These are phyloP conservation scores for Plodia interpunctella DNA, from an alignment of 1,140 invertebrate species.

Conservation along the genomic window DNA sequence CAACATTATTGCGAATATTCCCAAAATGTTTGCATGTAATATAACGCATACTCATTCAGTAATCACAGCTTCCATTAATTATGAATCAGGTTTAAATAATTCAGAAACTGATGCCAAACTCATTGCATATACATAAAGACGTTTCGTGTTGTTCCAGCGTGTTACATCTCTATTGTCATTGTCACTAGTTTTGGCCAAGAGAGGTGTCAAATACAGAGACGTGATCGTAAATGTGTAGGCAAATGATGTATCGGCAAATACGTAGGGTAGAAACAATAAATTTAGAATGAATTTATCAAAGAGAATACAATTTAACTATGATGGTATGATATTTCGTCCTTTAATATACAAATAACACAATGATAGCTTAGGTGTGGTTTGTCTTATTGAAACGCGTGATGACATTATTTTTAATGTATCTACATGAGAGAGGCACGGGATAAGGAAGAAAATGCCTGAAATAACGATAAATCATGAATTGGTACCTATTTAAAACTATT, in stretches of 20 bases:
- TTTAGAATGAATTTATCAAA: no score
- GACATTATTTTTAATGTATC: no score
- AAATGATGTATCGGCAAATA: neutral
- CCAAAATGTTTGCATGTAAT: neutral
- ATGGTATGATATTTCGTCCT: no score
- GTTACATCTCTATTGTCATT: slow-evolving; percentile 2
- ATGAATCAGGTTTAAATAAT: slow-evolving; percentile 6
- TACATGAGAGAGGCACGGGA: no score
- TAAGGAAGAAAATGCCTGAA: no score
- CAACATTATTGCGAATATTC: neutral
- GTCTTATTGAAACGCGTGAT: no score
- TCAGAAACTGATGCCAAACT: slow-evolving; percentile 7
- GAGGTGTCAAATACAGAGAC: neutral
- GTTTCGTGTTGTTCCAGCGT: neutral
- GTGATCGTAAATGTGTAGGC: neutral
- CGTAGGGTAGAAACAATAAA: no score
- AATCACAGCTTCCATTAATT: slow-evolving; percentile 1
- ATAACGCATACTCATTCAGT: neutral
- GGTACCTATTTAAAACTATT: no score
- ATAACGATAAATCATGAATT: no score
- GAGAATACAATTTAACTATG: no score
- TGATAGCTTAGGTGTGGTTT: no score
- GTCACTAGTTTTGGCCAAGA: neutral
- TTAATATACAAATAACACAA: no score
- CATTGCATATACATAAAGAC: slow-evolving; percentile 7